Evolutionary conservation across 2,113 vertebrate species (phyloP).

Genomic region (Carlito syrichta): DNA sequence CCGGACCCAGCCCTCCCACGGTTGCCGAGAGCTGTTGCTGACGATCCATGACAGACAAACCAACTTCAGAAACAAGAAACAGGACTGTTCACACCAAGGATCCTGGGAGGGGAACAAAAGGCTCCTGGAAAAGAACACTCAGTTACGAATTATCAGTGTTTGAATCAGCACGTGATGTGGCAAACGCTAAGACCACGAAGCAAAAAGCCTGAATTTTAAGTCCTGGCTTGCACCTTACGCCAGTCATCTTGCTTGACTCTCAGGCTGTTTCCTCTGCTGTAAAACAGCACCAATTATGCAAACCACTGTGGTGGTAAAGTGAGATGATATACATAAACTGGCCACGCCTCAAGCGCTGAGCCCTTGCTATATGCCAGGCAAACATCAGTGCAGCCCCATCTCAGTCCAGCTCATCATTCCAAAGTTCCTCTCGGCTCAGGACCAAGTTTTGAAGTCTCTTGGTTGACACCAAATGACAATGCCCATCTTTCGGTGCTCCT

Average conservation of each 20-base stretch:
- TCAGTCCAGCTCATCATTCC: background rate
- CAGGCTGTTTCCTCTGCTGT: background rate
- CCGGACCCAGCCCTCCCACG: background rate
- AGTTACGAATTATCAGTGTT: accelerated
- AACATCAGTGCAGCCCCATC: background rate
- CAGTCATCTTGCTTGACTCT: background rate
- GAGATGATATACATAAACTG: accelerated
- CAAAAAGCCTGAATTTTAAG: no score
- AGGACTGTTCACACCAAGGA: background rate
- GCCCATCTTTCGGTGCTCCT: background rate
- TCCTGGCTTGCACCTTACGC: background rate
- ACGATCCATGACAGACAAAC: background rate
- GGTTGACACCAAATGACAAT: background rate
- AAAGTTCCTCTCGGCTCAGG: background rate
- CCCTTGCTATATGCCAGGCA: background rate
- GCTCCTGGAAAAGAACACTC: no score
- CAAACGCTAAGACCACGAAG: background rate
- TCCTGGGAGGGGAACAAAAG: background rate
- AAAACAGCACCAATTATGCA: background rate
- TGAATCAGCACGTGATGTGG: background rate
- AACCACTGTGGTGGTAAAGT: background rate
- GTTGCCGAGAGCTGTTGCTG: background rate
- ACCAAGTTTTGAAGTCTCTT: background rate
- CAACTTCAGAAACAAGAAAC: background rate
- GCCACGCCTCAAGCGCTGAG: background rate